Conservation (phyloP, 2,888 invertebrate genomes). For the Tiliacea aurago region DNA sequence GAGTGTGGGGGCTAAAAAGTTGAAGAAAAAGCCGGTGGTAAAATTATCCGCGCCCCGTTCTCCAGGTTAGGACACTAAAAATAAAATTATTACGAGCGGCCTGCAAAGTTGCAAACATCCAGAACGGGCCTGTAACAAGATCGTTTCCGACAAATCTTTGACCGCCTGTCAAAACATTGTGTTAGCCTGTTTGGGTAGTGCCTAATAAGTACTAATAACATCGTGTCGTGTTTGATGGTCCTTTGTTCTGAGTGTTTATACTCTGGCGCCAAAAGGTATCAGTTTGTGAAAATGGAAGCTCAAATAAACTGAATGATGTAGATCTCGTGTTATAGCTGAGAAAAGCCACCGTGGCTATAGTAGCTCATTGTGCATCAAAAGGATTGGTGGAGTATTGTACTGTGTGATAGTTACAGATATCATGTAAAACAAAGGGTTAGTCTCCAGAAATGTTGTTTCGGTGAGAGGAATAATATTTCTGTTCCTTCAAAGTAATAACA, state of each 20-base stretch:
- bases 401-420: no score
- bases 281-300: slow-evolving; percentile 5
- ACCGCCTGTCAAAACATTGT: slow-evolving; percentile 22
- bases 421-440: no score
- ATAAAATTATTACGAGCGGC: neutral
- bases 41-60: slow-evolving; percentile 5
- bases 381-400: no score
- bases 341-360: no score
- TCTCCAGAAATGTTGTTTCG: no score
- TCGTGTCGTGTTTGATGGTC: slow-evolving; percentile 24
- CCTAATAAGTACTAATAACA: no score
- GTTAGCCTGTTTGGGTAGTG: neutral
- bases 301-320: no score
- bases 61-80: slow-evolving; percentile 38
- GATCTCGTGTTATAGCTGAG: slow-evolving; percentile 11
- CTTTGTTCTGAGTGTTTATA: slow-evolving; percentile 44
- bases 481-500: no score
- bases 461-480: no score
- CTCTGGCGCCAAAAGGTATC: slow-evolving; percentile 26
- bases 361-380: no score
- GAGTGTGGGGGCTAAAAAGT: slow-evolving; percentile 13
- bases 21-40: slow-evolving; percentile 22
- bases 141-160: slow-evolving; percentile 12
- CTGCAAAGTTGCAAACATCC: neutral
- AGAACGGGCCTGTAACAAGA: neutral